Evolutionary conservation across 2,888 invertebrate species (phyloP).

Genomic region (Antheraea assamensis): DNA sequence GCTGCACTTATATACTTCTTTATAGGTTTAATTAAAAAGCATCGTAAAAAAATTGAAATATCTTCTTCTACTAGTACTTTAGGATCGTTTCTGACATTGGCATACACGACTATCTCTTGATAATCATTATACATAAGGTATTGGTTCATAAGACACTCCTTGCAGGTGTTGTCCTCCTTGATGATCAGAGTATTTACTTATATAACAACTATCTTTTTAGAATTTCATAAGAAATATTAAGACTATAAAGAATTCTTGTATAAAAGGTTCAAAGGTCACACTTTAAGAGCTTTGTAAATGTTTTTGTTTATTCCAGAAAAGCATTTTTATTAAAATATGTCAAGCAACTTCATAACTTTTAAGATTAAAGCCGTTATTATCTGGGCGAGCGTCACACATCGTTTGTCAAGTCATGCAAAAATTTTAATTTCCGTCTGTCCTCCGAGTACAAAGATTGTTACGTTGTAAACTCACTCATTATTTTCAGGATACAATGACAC

Average conservation of each 20-base stretch:
- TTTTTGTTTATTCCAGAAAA: background rate
- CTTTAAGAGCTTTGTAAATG: background rate
- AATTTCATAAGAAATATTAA: too few relatives aligned
- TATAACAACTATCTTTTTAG: too few relatives aligned
- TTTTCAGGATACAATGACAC: background rate
- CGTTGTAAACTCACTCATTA: background rate
- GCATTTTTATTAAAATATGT: background rate
- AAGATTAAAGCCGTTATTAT: constrained; percentile 22
- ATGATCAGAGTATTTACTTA: too few relatives aligned
- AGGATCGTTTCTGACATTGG: too few relatives aligned
- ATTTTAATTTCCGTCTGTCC: constrained; percentile 30
- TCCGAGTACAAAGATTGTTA: background rate
- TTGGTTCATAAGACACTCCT: too few relatives aligned
- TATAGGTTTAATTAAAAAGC: background rate
- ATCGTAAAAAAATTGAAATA: background rate
- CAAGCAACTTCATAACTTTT: background rate
- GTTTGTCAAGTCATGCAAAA: constrained; percentile 26
- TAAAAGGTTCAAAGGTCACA: background rate
- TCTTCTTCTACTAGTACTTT: too few relatives aligned
- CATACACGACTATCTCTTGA: too few relatives aligned
- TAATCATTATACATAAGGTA: too few relatives aligned
- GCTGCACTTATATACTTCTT: background rate
- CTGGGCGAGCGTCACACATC: constrained; percentile 12
- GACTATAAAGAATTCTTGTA: background rate
- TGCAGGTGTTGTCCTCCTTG: too few relatives aligned